Percentiles rank a stretch among this genome's conserved stretches.
phyloP scores from a whole-genome alignment of 2,888 invertebrate genomes.

The Proisotoma minuta region DNA sequence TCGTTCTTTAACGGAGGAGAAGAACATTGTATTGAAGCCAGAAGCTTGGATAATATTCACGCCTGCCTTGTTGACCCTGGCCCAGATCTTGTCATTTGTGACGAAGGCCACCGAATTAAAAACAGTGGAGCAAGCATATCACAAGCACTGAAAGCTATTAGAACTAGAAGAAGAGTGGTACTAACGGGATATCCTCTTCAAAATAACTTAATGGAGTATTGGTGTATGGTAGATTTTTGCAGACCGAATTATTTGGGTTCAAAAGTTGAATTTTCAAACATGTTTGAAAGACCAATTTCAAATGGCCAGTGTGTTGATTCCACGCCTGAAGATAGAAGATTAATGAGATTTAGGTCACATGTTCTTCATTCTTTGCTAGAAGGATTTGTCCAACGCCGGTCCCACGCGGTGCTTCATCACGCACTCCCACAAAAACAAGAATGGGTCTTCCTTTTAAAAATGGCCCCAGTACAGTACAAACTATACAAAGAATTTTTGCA shows the following conservation, averaged over 20 bases:
- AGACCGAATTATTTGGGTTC: conserved; percentile 95
- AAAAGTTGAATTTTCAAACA: conserved; percentile 94
- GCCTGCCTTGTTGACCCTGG: conserved; percentile 82
- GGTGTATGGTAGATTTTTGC: conserved; percentile 73
- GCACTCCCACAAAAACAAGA: conserved; percentile 92
- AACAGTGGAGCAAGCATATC: conserved; percentile 96
- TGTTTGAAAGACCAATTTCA: conserved; percentile 97
- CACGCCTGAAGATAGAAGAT: conserved; percentile 83
- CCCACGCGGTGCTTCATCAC: conserved; percentile 73
- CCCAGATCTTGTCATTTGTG: conserved; percentile 86
- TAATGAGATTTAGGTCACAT: conserved; percentile 93
- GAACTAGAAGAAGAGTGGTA: conserved; percentile 88
- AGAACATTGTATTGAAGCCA: conserved; percentile 60
- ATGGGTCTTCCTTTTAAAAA: conserved; percentile 81
- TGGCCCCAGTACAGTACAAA: conserved; percentile 84
- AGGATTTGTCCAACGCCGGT: conserved; percentile 92
- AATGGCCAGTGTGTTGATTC: conserved; percentile 98
- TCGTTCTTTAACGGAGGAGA: conserved; percentile 49
- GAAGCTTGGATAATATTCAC: conserved; percentile 64
- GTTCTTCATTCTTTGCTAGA: conserved; percentile 88
- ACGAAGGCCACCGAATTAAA: conserved; percentile 96
- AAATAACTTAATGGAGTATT: conserved; percentile 79
- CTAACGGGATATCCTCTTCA: conserved; percentile 97
- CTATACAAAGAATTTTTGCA: conserved; percentile 92
- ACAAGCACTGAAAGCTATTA: conserved; percentile 87